Evolutionary conservation across 2,113 vertebrate species (phyloP).

Genomic region (Paramormyrops kingsleyae): DNA sequence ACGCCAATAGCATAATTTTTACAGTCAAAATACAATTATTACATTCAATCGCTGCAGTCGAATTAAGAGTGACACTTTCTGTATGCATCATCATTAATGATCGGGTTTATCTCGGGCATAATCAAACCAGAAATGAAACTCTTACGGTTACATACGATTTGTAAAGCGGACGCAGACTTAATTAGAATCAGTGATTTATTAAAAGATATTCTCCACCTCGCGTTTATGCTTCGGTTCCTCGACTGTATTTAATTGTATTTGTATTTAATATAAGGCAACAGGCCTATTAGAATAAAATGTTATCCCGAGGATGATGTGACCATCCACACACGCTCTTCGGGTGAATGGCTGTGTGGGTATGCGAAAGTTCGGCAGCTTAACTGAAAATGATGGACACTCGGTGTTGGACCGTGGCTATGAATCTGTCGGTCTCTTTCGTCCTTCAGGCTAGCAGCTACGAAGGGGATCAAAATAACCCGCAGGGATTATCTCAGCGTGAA

Average conservation of each 20-base stretch:
- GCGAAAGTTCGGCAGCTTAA: neutral
- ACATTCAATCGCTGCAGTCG: neutral
- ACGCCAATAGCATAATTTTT: neutral
- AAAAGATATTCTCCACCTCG: neutral
- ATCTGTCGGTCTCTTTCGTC: neutral
- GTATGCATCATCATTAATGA: neutral
- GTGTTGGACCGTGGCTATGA: neutral
- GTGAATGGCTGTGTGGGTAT: neutral
- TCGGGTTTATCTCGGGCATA: neutral
- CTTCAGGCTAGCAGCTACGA: slow-evolving; percentile 75
- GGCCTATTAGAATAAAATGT: neutral
- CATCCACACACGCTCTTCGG: neutral
- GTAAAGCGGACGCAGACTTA: neutral
- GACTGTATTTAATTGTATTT: neutral
- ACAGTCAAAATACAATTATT: neutral
- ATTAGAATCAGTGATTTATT: neutral
- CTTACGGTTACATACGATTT: neutral
- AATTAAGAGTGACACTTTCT: neutral
- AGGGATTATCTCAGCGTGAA: slow-evolving; percentile 74
- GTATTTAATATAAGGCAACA: too few species aligned
- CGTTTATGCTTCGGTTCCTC: neutral
- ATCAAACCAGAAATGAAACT: neutral
- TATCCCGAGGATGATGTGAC: neutral
- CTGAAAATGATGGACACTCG: neutral
- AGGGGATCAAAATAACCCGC: slow-evolving; percentile 61